These are phyloP conservation scores for Cataglyphis cursor DNA, from an alignment of 2,888 invertebrate genomes.

Conservation along the genomic window DNA sequence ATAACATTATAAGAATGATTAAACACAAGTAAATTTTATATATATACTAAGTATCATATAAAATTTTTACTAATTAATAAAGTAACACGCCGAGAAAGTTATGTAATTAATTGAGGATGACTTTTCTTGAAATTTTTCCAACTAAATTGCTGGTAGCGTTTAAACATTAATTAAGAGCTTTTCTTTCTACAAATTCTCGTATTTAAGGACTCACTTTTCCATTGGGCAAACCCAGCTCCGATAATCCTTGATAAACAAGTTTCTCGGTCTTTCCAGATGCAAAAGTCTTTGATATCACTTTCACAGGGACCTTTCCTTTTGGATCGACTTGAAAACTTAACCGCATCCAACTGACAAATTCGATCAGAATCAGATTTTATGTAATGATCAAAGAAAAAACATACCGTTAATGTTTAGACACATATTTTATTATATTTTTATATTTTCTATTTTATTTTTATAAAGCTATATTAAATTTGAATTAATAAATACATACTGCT, in stretches of 20 bases:
- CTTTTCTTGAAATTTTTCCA: neutral
- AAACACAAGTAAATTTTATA: neutral
- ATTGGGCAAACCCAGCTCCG: constrained; percentile 89
- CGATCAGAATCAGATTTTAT: constrained; percentile 15
- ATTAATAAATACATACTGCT: constrained; percentile 94
- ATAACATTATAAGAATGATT: neutral
- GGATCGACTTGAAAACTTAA: constrained; percentile 89
- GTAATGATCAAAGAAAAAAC: constrained; percentile 22
- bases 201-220: constrained; percentile 79
- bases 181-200: constrained; percentile 32
- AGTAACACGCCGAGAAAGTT: neutral
- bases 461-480: neutral
- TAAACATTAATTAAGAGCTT: constrained; percentile 11
- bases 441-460: constrained; percentile 29
- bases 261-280: constrained; percentile 92
- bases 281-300: constrained; percentile 90
- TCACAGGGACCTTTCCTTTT: constrained; percentile 90
- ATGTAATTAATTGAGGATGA: neutral
- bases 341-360: constrained; percentile 89
- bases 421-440: neutral
- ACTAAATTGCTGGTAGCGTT: constrained; percentile 14
- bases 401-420: neutral
- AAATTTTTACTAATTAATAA: neutral
- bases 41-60: neutral
- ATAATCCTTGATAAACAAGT: constrained; percentile 90